Evolutionary conservation across 2,888 invertebrate genomes (phyloP), one percentile per base, ranked within the genome.

Genomic region (Meiosimyza platycephala): DNA sequence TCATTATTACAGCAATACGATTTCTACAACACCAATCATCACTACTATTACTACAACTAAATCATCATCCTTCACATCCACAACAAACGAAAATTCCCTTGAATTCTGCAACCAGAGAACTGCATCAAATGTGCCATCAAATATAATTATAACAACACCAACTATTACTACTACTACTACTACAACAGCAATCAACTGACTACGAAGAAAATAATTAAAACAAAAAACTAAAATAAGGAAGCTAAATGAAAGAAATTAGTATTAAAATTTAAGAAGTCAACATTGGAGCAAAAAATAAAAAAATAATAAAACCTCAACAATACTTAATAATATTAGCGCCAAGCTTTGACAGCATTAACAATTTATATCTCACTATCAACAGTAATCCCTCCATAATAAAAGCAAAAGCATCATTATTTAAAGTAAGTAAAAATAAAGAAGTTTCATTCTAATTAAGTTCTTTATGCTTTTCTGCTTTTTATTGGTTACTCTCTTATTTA

Each of bases 71-170:
- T 22, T 33, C 18, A 33, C 15, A 60, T 33, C 9, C 16, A 22
- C 59, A 59, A 59, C 16, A 22, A 59, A 12, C 28, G 15, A 60
- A 28, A 60, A 11, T 33, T 6, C n/a, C 33, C 12, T 47, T 51
- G 66, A 60, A 47, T 55, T n/a, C 12, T 51, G 52, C 51, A 66
- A 55, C 48, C 52, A 72, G 22, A 52, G 52, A 73, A 75, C 68
- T 74, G 71, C 74, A 63, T 68, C 13, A 60, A 71, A 74, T 75
- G 75, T 75, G 75, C 75, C 75, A 75, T 75, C 72, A 68, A 63
- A 47, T 63, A 18, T 54, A 64, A 22, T 60, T 48, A 33, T n/a
- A 59, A 15, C 57, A 62, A 59, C 57, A 67, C 12, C 13, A 71
- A 59, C n/a, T 63, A 62, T 18, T 18, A 28, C 40, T 40, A 40